These are phyloP conservation scores for Hirtodrosophila confusa DNA, from an alignment of 2,888 invertebrate species.

Conservation along the genomic window DNA sequence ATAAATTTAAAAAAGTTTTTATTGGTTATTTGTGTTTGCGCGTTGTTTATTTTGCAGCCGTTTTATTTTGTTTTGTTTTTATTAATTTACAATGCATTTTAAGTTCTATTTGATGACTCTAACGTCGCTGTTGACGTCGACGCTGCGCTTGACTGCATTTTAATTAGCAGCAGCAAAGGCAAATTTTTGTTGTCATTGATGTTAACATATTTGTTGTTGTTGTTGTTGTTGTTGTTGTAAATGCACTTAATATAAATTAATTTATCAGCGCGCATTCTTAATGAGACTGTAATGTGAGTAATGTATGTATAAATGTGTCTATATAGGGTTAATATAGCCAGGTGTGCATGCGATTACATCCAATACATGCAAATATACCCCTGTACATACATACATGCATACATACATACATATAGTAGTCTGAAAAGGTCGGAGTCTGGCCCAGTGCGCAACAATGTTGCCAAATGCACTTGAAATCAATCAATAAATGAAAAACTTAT, in stretches of 20 bases:
- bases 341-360: conserved; percentile 3
- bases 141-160: conserved; percentile 59
- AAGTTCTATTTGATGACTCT: conserved; percentile 18
- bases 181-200: conserved; percentile 13
- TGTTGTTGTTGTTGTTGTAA: conserved; percentile 21
- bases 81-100: conserved; percentile 28
- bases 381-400: no score
- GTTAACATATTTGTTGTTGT: no score
- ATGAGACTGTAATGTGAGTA: conserved; percentile 13
- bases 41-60: not conserved
- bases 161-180: conserved; percentile 53
- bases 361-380: no score
- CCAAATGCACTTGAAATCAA: conserved; percentile 29
- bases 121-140: not conserved
- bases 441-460: conserved; percentile 12
- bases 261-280: conserved; percentile 27
- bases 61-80: conserved; percentile 15
- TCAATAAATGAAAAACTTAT: conserved; percentile 16
- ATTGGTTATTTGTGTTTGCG: not conserved
- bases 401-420: no score
- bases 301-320: conserved; percentile 1
- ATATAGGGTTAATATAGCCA: conserved; percentile 29
- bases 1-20: conserved; percentile 6
- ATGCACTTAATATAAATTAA: conserved; percentile 44
- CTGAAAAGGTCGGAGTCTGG: no score